Base-by-base conservation (phyloP, 2,113 vertebrate genomes). In the Chloropsis hardwickii region DNA sequence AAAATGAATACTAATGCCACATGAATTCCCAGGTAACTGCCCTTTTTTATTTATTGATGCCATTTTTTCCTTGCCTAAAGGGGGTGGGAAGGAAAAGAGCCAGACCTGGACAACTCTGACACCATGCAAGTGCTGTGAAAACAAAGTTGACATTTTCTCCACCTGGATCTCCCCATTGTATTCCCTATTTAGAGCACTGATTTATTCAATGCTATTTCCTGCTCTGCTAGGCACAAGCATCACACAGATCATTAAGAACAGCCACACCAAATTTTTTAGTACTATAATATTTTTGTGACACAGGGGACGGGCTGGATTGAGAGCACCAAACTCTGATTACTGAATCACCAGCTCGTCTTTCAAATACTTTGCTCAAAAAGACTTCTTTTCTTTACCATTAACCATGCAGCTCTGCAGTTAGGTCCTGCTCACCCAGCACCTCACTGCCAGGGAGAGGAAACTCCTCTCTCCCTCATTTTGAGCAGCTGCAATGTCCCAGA, bases 231-330 rank as follows among this genome's bases (percentile, higher is more conserved):
- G 65, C 54, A 66, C 33, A 35, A 85, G 25, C 67, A 73, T 28
- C 54, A 25, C 39, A 47, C 0, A 45, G 56, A 12, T 47, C 33
- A 44, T 6, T 12, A 50, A 13, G 20, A 76, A 74, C 27, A 69
- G 24, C 42, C 50, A 57, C 73, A 61, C 11, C 31, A 67, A 47
- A 16, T 17, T 24, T 50, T 82, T 19, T 10, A 47, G 51, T 7
- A 15, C 29, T 50, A 0, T 2, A 3, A 33, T 2, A 6, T 7
- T 70, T 90, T 60, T 54, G 42, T 0, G 0, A 21, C 9, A 58
- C 14, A 29, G 25, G 24, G 54, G 33, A 35, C 5, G 4, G 56
- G 48, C 21, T 69, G 37, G 37, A 33, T 2, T n/a, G 45, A 77
- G 80, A 62, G 33, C 53, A 79, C 23, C 73, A 45, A 72, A 25